Evolutionary conservation across 2,113 vertebrate species (phyloP), one percentile per base, ranked within the genome.

Genomic region (Sinosuthora webbiana): DNA sequence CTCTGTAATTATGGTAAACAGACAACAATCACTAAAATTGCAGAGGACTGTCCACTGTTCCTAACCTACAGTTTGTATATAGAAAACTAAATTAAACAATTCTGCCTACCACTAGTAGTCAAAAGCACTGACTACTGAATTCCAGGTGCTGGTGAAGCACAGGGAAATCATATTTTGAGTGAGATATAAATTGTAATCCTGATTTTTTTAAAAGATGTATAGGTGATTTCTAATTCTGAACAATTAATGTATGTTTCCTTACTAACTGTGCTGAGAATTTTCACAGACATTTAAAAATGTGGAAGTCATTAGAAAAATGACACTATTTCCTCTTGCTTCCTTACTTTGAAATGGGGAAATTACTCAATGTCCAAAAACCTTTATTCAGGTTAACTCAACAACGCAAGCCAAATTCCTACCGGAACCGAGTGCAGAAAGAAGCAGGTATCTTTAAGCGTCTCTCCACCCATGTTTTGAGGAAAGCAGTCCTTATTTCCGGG

Each of bases 1-100:
- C 95, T 93, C 95, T 96, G 79, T 93, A 97, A 97, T 97, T 97
- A 97, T 95, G 93, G 93, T 96, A 97, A 97, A 96, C 84, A 96
- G 95, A 85, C 90, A 97, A 97, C 93, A 97, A 94, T 94, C 95
- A 84, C 79, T 89, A 75, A 97, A 97, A 97, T 97, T 97, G 94
- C 82, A 96, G 94, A 95, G 81, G 94, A 82, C 78, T 53, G 56
- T 80, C 70, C 75, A n/a, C 57, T 90, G 71, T 74, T 95, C 82
- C 87, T 93, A 96, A 97, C 87, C 67, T 97, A 95, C 84, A 93
- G 82, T 52, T 87, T 94, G 89, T 94, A 94, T 96, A 94, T 93
- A 96, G 95, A 96, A 97, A 93, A 71, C 89, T 96, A 96, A 97
- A 95, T 93, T 90, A 96, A 97, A 95, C 83, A 91, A 85, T 95